Evolutionary conservation across 2,113 vertebrate species (phyloP), one percentile per base, ranked within the genome.

Genomic region (Gila orcuttii): DNA sequence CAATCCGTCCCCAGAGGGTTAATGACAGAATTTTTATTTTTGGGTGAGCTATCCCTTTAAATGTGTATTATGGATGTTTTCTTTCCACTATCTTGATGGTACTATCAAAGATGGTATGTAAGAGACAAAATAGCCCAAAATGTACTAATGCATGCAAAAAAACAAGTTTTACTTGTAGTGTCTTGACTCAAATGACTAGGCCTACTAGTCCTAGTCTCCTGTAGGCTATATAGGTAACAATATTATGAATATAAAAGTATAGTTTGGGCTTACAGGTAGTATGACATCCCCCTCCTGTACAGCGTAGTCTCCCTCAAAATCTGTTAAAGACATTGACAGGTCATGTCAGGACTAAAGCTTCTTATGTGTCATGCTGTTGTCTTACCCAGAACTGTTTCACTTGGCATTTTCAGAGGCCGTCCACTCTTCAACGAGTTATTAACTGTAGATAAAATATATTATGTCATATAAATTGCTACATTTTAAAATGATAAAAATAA

Each of bases 221-320:
- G n/a, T 17, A 42, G 42, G 42, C 8, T 59, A 59, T 59, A 59
- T 59, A 59, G 21, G 9, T 4, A 62, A 62, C 60, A 62, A 62
- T 19, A 23, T 11, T 1, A 1, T 71, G 33, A 36, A 19, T 4
- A 23, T 71, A 15, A 47, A 25, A 15, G 64, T 7, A 1, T 9
- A 0, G 52, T 31, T 31, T 55, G 47, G 3, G 87, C 90, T 91
- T 62, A 93, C 93, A 7, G 6, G 1, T n/a, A 87, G 0, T 9
- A 93, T 0, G 0, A 92, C 33, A 86, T 94, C 93, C 21, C 93
- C 92, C 60, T 93, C 91, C 3, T 33, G 0, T 19, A 91, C 0
- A 3, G 25, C 69, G 0, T 25, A 0, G 1, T 81, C 1, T 0
- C 11, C 5, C 17, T 62, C 31, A 39, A 69, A 5, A 39, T 64